A percentile compares a stretch with the other conserved stretches of the same genome.
Conservation (phyloP, 2,113 vertebrate species). For the Corythornis madagascariensis region DNA sequence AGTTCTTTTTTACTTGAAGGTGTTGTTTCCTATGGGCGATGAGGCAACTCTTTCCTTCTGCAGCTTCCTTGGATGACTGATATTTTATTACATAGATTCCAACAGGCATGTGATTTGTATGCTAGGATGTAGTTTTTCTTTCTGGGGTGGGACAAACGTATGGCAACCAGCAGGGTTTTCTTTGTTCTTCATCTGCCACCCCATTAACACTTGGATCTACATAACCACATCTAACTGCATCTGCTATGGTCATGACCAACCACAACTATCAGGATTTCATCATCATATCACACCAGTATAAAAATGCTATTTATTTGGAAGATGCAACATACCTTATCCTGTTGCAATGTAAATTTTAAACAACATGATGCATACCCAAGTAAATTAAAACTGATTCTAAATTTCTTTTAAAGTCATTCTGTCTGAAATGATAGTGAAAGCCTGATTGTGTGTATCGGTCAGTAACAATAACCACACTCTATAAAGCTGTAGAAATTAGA, state of each 20-base stretch:
- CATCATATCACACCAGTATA: slow-evolving; percentile 30
- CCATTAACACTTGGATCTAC: neutral
- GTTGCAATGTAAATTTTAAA: neutral
- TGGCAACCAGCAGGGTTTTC: slow-evolving; percentile 18
- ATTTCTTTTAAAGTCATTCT: neutral
- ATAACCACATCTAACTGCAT: slow-evolving; percentile 65
- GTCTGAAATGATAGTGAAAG: slow-evolving; percentile 61
- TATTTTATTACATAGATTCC: slow-evolving; percentile 62
- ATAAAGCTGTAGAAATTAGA: neutral
- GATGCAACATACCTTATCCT: neutral
- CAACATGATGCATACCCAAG: neutral
- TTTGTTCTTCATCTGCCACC: slow-evolving; percentile 31
- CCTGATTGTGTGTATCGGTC: slow-evolving; percentile 31
- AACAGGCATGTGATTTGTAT: slow-evolving; percentile 61
- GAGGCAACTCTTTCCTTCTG: slow-evolving; percentile 57
- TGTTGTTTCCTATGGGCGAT: slow-evolving; percentile 60
- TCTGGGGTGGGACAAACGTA: neutral
- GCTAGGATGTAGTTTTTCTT: slow-evolving; percentile 18
- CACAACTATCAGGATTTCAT: slow-evolving; percentile 53
- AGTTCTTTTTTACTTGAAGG: slow-evolving; percentile 57
- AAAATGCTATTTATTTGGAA: neutral
- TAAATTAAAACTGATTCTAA: neutral
- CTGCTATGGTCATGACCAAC: neutral
- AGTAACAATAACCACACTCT: slow-evolving; percentile 44
- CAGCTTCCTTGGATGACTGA: slow-evolving; percentile 62